Evolutionary conservation across 2,888 invertebrate species (phyloP), one percentile per base, ranked within the genome.

Genomic region (Ophraella communa): DNA sequence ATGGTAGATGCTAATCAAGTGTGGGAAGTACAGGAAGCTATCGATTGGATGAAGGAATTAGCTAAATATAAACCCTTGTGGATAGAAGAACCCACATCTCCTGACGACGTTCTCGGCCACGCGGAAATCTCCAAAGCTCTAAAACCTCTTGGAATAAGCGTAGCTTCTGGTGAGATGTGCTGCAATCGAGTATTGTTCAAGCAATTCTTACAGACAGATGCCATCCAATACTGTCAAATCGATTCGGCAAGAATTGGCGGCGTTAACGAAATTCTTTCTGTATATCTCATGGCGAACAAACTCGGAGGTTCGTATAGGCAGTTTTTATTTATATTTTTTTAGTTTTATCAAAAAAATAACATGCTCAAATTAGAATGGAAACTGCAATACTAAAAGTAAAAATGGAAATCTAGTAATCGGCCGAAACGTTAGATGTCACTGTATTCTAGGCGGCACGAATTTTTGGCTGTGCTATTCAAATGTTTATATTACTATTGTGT

Each of bases 81-180:
- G 95, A 95, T 96, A 62, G 96, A 96, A 80, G 96, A 96, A 77
- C 96, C 96, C 0, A 96, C 96, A 0, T 92, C 92, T 2, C 95
- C 95, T 0, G 96, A 96, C 79, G 96, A 96, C 78, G 84, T 95
- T 2, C 81, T 94, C n/a, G 96, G 95, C 0, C 95, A 96, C 80
- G 90, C 90, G 0, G 83, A 86, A 53, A 94, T 96, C 69, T 87
- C 93, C 0, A 86, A 90, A 77, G 93, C 91, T 58, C 80, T 91
- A 17, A 84, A 89, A 70, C 91, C 92, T 0, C 84, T 88, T 42
- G 91, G 90, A 7, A 93, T 96, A 67, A 91, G 91, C 2, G 94
- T 96, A 35, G 96, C 96, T 0, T 93, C 94, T 0, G 96, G 96
- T 0, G 96, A 96, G 83, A 92, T 93, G 90, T 95, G 94, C 80